Evolutionary conservation across 2,888 invertebrate genomes (phyloP).

Genomic region (Pollenia amentaria): DNA sequence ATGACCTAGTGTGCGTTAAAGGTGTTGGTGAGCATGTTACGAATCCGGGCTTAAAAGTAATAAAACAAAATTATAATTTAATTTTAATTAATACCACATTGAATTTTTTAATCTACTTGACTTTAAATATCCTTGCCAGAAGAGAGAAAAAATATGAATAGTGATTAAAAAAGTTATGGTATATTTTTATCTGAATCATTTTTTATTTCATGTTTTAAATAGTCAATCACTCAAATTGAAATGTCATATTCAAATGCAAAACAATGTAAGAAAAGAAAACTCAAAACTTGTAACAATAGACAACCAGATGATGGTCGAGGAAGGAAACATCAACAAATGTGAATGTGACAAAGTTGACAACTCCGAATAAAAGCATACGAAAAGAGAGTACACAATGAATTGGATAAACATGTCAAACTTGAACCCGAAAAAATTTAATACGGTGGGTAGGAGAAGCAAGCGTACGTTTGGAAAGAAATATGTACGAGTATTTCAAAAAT

Average conservation of each 20-base stretch:
- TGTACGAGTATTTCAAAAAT: too few species aligned
- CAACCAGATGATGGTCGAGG: slow-evolving; percentile 56
- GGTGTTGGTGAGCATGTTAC: too few species aligned
- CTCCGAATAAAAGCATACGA: slow-evolving; percentile 14
- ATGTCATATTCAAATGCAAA: slow-evolving; percentile 54
- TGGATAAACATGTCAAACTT: slow-evolving; percentile 18
- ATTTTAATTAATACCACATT: too few species aligned
- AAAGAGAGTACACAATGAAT: neutral
- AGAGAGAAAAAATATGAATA: too few species aligned
- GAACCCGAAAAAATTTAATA: neutral
- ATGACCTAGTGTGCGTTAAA: too few species aligned
- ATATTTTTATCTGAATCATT: slow-evolving; percentile 1
- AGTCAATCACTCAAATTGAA: slow-evolving; percentile 53
- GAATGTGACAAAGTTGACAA: slow-evolving; percentile 57
- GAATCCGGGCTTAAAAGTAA: too few species aligned
- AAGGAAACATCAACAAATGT: slow-evolving; percentile 69
- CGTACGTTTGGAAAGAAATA: neutral
- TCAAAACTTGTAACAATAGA: slow-evolving; percentile 61
- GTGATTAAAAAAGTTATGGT: too few species aligned
- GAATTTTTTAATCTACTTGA: too few species aligned
- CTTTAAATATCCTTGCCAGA: too few species aligned
- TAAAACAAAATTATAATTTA: too few species aligned
- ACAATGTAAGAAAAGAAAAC: slow-evolving; percentile 38
- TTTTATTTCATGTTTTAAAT: slow-evolving; percentile 33
- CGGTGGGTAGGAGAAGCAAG: neutral